Percentiles rank a stretch among this genome's conserved stretches.
Evolutionary conservation across 2,888 invertebrate genomes (phyloP).

Genomic region (Ischnus inquisitorius): DNA sequence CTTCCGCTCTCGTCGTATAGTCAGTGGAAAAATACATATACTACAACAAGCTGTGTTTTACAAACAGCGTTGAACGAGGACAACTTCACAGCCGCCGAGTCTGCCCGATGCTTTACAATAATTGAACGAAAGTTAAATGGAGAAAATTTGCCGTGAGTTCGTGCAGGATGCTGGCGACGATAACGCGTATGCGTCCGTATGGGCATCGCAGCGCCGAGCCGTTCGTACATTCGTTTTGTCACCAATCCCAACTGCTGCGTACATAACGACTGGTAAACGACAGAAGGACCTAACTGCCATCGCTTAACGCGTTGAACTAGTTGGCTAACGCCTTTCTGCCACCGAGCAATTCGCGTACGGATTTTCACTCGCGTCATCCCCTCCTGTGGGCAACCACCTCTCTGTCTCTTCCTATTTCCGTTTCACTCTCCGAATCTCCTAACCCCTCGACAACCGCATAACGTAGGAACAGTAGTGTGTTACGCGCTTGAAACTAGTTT

Average conservation of each 20-base stretch:
- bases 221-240: slow-evolving; percentile 21
- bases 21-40: not conserved
- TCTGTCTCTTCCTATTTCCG: slow-evolving; percentile 18
- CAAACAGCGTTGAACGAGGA: slow-evolving; percentile 10
- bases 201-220: slow-evolving; percentile 18
- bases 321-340: no score
- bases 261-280: no score
- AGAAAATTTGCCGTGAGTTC: slow-evolving; percentile 62
- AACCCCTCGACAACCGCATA: slow-evolving; percentile 38
- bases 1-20: not conserved
- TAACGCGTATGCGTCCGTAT: slow-evolving; percentile 26
- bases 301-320: no score
- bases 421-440: slow-evolving; percentile 41
- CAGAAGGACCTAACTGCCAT: no score
- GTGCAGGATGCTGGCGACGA: slow-evolving; percentile 31
- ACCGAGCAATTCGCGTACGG: no score
- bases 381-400: not conserved
- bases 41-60: slow-evolving; percentile 10
- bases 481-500: slow-evolving; percentile 58
- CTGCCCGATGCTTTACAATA: slow-evolving; percentile 72
- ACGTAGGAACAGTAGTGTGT: slow-evolving; percentile 41
- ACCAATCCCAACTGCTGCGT: no score
- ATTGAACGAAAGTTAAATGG: slow-evolving; percentile 79
- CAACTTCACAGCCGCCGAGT: slow-evolving; percentile 26
- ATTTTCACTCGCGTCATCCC: no score